phyloP scores from a whole-genome alignment of 2,888 invertebrate species.

The Machimus rusticus region DNA sequence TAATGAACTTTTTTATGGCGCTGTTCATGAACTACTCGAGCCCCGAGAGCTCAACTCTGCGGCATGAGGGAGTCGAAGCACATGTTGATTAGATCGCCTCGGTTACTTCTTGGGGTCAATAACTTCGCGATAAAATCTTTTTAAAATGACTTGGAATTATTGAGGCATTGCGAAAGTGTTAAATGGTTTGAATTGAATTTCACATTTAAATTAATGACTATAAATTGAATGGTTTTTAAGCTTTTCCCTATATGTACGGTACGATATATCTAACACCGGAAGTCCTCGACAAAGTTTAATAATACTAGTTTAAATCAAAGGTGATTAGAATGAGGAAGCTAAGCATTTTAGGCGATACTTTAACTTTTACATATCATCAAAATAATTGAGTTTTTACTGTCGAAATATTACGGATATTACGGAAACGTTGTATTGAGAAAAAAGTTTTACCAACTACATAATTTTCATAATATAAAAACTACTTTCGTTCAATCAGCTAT shows the following conservation, averaged over 20 bases:
- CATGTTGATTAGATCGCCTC: background rate
- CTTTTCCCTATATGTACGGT: background rate
- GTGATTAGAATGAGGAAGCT: too few relatives aligned
- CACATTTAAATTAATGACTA: background rate
- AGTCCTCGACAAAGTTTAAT: background rate
- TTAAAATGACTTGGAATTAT: background rate
- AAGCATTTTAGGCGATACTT: too few relatives aligned
- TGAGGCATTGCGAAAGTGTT: background rate
- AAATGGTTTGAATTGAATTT: background rate
- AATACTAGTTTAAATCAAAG: too few relatives aligned
- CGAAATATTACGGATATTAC: too few relatives aligned
- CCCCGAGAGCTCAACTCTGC: background rate
- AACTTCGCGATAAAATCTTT: background rate
- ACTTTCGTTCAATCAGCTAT: too few relatives aligned
- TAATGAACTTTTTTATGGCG: conserved; percentile 20
- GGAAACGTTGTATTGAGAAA: too few relatives aligned
- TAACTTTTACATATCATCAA: too few relatives aligned
- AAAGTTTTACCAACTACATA: too few relatives aligned
- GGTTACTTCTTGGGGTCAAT: background rate
- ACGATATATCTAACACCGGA: background rate
- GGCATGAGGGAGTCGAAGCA: background rate
- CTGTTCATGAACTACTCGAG: background rate
- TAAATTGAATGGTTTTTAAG: background rate
- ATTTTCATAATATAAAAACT: too few relatives aligned
- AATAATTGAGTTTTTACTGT: too few relatives aligned